Evolutionary conservation across 2,113 vertebrate species (phyloP).

Genomic region (Onychorhynchus coronatus): DNA sequence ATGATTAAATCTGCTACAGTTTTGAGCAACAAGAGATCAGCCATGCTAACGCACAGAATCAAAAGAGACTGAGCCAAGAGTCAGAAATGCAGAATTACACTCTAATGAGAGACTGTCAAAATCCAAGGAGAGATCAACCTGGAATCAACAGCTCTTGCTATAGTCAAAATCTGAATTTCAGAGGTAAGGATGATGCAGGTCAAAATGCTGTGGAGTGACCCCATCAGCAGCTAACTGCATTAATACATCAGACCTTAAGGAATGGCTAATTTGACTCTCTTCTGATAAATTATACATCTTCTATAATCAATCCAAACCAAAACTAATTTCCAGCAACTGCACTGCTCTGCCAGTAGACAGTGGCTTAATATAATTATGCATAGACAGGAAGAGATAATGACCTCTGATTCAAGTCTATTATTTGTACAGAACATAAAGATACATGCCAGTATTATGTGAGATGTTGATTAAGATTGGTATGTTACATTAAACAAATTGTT

Average conservation of each 20-base stretch:
- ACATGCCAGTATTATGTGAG: not conserved
- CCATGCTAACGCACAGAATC: not conserved
- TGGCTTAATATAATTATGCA: constrained; percentile 26
- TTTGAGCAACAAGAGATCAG: not conserved
- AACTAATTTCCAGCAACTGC: constrained; percentile 31
- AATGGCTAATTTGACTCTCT: not conserved
- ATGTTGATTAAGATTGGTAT: not conserved
- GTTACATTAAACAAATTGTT: not conserved
- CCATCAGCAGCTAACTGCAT: not conserved
- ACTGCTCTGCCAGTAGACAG: not conserved
- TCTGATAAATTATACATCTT: constrained; percentile 5
- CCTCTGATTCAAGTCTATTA: constrained; percentile 40
- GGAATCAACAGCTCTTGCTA: not conserved
- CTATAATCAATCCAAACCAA: constrained; percentile 7
- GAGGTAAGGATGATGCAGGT: not conserved
- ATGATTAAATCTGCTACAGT: not conserved
- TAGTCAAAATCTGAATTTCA: not conserved
- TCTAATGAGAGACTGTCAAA: not conserved
- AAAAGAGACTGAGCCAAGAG: not conserved
- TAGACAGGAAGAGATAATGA: constrained; percentile 53
- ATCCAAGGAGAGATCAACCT: not conserved
- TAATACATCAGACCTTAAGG: not conserved
- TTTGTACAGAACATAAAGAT: constrained; percentile 22
- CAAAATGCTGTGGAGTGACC: not conserved
- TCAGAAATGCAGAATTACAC: not conserved